phyloP scores from a whole-genome alignment of 2,888 invertebrate genomes.

The Sphinx pinastri region DNA sequence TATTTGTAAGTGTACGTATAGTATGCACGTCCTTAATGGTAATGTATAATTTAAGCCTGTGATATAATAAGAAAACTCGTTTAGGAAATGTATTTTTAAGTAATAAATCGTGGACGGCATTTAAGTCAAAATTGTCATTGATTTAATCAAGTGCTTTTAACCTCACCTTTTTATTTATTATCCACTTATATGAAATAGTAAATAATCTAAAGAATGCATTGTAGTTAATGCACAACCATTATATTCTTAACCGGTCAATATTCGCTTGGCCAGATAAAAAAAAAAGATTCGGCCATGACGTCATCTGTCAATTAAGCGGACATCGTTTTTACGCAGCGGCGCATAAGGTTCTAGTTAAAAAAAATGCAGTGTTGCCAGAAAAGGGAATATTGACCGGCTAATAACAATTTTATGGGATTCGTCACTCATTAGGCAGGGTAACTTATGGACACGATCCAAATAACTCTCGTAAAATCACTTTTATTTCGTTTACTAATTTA shows the following conservation, averaged over 20 bases:
- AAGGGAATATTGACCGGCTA: too few relatives aligned
- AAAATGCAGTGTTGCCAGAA: too few relatives aligned
- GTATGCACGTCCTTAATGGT: constrained; percentile 81
- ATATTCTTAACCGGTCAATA: too few relatives aligned
- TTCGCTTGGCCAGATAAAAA: too few relatives aligned
- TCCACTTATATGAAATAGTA: not conserved
- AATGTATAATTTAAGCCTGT: constrained; percentile 83
- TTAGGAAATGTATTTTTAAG: constrained; percentile 73
- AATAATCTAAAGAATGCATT: not conserved
- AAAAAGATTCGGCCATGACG: too few relatives aligned
- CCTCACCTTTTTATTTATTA: not conserved
- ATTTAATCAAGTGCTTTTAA: not conserved
- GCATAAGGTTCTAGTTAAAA: too few relatives aligned
- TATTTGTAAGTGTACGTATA: constrained; percentile 77
- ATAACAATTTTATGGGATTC: constrained; percentile 2
- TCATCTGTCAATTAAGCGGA: too few relatives aligned
- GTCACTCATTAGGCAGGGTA: constrained; percentile 16
- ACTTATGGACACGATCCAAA: not conserved
- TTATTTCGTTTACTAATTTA: not conserved
- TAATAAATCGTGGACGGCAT: constrained; percentile 56
- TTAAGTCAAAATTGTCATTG: constrained; percentile 31
- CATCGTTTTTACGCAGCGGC: too few relatives aligned
- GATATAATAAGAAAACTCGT: constrained; percentile 77
- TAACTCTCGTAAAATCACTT: constrained; percentile 1
- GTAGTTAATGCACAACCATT: constrained; percentile 8